A percentile compares a stretch with the other conserved stretches of the same genome.
These are phyloP conservation scores for Ectropis crepuscularia DNA, from an alignment of 2,888 invertebrate species.

Conservation along the genomic window DNA sequence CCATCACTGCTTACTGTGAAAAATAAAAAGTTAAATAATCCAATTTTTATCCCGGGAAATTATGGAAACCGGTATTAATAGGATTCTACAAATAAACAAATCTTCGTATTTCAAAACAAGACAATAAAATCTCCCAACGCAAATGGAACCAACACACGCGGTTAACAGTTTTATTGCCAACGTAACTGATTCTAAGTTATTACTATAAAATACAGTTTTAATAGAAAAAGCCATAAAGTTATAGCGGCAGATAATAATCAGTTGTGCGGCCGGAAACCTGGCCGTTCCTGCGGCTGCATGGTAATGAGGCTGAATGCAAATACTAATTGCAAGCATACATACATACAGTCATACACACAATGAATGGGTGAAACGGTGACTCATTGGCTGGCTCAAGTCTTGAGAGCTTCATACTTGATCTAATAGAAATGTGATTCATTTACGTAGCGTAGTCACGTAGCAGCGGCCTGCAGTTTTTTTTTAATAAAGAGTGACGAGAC, in stretches of 20 bases:
- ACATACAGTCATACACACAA: conserved; percentile 19
- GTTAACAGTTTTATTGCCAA: too few relatives aligned
- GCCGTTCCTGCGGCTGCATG: conserved; percentile 14
- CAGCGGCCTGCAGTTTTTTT: too few relatives aligned
- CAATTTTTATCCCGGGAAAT: too few relatives aligned
- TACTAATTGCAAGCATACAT: conserved; percentile 32
- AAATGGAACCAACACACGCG: too few relatives aligned
- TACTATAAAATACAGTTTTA: conserved; percentile 2
- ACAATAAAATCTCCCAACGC: too few relatives aligned
- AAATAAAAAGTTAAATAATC: too few relatives aligned
- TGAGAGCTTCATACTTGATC: neutral
- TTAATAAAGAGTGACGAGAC: too few relatives aligned
- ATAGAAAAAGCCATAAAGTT: conserved; percentile 13
- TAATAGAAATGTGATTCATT: neutral
- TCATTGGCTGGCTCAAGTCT: conserved; percentile 9
- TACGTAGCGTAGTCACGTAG: neutral
- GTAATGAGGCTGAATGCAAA: conserved; percentile 30
- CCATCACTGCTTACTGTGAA: too few relatives aligned
- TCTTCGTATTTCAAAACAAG: too few relatives aligned
- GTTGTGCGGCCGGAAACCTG: conserved; percentile 23
- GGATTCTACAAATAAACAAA: too few relatives aligned
- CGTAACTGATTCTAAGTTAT: too few relatives aligned
- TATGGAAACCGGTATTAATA: too few relatives aligned
- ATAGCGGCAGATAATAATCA: conserved; percentile 16
- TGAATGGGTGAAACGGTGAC: conserved; percentile 28